Base-by-base conservation (phyloP, 2,113 vertebrate species). In the Otocyon megalotis region DNA sequence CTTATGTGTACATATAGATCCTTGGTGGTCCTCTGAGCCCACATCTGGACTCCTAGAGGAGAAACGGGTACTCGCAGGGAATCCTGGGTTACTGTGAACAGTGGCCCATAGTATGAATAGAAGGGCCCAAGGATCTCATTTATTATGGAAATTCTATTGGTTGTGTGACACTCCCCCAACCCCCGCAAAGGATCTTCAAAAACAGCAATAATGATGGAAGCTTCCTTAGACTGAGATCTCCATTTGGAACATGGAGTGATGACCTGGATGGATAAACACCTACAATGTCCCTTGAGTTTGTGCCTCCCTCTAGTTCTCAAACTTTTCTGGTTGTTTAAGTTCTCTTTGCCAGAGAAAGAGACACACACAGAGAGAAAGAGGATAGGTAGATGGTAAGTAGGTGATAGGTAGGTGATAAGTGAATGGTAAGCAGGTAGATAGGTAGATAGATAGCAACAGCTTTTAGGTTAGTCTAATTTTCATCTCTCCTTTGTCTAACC, bases 391-490 rank as follows among this genome's bases (percentile, higher is more conserved):
- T 19, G 24, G 7, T 30, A 20, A 16, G 13, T 15, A 48, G 43
- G 43, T 43, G 43, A 43, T 43, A 43, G 43, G 43, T 43, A 43
- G 43, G 43, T 43, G 43, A n/a, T 16, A 24, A 17, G 32, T 67
- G n/a, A 24, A 11, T 30, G 24, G 7, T 30, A 20, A 16, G 8
- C 10, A 48, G 43, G 43, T 53, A 85, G 32, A 43, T 35, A 93
- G 24, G 74, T 56, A 82, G 9, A 60, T 50, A 77, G 56, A 30
- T 13, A 62, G 15, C 32, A 86, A 67, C 5, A 88, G 2, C 13
- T 97, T 30, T 71, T 67, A 56, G 20, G 48, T 94, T 84, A 35
- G 62, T 93, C 37, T 93, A 16, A 93, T 76, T 95, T 85, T 71
- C 19, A 37, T 53, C 17, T 95, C 10, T 92, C 5, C 58, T 92